Conservation (phyloP, 2,797 vertebrate species). For the Xenops minutus region DNA sequence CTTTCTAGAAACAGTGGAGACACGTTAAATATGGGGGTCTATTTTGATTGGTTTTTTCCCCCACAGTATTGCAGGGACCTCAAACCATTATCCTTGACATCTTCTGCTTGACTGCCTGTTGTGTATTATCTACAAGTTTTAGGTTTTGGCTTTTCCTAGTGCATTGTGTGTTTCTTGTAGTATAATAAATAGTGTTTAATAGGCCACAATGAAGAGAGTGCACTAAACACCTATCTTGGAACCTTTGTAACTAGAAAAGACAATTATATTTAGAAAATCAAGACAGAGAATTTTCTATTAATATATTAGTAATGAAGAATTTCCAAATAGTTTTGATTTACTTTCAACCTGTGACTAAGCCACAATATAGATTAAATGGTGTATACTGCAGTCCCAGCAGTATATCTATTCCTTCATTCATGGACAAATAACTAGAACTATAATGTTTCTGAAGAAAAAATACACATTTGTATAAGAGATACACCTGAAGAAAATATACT, state of each 20-base stretch:
- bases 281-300: background rate
- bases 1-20: background rate
- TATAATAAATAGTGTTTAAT: background rate
- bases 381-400: background rate
- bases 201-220: background rate
- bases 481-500: background rate
- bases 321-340: background rate
- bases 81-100: background rate
- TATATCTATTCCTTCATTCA: background rate
- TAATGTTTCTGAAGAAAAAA: background rate
- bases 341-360: background rate
- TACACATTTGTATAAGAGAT: background rate
- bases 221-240: background rate
- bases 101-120: background rate
- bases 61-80: rapidly evolving
- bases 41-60: rapidly evolving
- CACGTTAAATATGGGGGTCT: background rate
- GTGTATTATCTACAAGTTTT: background rate
- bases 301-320: background rate
- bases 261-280: background rate
- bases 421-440: background rate
- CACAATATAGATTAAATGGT: background rate
- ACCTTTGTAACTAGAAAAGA: background rate
- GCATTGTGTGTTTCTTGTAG: background rate
- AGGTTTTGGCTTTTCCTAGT: background rate